Evolutionary conservation across 2,888 invertebrate species (phyloP).

Genomic region (Drosophila flavopinicola): DNA sequence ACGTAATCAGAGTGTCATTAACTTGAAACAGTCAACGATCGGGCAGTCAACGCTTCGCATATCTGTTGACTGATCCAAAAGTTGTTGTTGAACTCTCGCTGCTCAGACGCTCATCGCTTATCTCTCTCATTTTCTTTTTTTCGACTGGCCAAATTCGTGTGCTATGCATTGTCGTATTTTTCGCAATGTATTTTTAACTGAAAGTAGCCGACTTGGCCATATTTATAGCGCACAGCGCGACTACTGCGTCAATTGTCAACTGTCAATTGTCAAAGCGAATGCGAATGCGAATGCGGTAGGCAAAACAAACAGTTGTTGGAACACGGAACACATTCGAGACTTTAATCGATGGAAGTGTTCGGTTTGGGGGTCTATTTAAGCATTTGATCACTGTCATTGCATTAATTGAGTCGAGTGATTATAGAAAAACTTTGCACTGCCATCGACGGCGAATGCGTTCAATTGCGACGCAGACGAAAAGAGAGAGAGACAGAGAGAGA

Average conservation of each 20-base stretch:
- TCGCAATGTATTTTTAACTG: slow-evolving; percentile 41
- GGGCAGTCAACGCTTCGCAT: slow-evolving; percentile 36
- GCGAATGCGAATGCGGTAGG: background rate
- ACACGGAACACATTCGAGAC: slow-evolving; percentile 35
- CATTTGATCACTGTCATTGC: slow-evolving; percentile 24
- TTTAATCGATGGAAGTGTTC: background rate
- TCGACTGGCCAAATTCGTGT: slow-evolving; percentile 30
- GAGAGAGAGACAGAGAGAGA: background rate
- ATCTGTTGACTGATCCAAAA: slow-evolving; percentile 47
- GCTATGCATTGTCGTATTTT: slow-evolving; percentile 19
- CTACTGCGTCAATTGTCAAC: slow-evolving; percentile 36
- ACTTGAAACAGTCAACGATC: slow-evolving; percentile 52
- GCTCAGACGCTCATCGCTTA: background rate
- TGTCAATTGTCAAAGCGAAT: slow-evolving; percentile 15
- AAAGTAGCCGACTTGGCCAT: slow-evolving; percentile 10
- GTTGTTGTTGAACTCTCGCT: slow-evolving; percentile 28
- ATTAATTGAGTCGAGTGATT: slow-evolving; percentile 22
- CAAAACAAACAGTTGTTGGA: slow-evolving; percentile 18
- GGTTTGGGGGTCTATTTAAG: slow-evolving; percentile 7
- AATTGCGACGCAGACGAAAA: slow-evolving; percentile 35
- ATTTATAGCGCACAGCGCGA: slow-evolving; percentile 23
- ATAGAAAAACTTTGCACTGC: slow-evolving; percentile 19
- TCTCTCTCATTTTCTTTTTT: background rate
- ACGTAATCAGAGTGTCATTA: slow-evolving; percentile 55
- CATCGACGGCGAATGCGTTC: slow-evolving; percentile 25